Conservation (phyloP, 2,113 vertebrate species). For the Cyanoramphus novaezelandiae region DNA sequence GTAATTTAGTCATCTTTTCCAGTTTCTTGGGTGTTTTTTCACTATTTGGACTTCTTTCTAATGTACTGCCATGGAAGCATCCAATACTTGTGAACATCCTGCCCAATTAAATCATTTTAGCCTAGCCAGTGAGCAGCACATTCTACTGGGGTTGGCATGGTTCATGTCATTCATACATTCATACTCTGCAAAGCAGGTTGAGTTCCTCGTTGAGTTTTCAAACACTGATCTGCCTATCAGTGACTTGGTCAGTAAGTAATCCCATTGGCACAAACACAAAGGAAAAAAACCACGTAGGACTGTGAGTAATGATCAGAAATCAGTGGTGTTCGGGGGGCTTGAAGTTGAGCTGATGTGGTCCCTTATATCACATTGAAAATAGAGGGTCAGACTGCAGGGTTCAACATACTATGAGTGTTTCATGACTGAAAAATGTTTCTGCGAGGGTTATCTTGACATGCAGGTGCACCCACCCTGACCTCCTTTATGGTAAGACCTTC, state of each 20-base stretch:
- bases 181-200: neutral
- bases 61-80: neutral
- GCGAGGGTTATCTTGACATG: neutral
- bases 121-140: neutral
- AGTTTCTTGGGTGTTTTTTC: neutral
- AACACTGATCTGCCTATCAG: neutral
- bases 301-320: neutral
- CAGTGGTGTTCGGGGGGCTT: neutral
- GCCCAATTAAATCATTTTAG: neutral
- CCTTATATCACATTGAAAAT: neutral
- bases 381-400: neutral
- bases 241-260: neutral
- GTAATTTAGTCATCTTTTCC: neutral
- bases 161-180: neutral
- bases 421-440: neutral
- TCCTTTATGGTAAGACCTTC: neutral
- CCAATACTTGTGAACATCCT: neutral
- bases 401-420: neutral
- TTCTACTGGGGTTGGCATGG: neutral
- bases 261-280: neutral
- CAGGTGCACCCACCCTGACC: neutral
- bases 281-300: neutral
- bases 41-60: neutral
- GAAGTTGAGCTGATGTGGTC: neutral
- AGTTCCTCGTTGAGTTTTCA: neutral